Evolutionary conservation across 1,140 invertebrate genomes (phyloP).

Genomic region (Calliphora vicina): DNA sequence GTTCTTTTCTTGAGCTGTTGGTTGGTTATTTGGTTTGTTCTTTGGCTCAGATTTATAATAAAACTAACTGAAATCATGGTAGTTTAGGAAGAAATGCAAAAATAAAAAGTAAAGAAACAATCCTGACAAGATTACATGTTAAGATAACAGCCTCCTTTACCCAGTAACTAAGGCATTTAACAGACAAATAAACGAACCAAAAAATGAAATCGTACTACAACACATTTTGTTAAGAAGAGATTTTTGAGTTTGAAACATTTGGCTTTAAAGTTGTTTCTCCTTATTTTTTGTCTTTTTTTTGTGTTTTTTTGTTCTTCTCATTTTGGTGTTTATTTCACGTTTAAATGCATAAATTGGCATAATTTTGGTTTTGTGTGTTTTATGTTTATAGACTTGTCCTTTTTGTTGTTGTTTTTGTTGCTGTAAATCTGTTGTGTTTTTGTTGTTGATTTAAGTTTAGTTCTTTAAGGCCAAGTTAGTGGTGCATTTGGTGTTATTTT

Average conservation of each 20-base stretch:
- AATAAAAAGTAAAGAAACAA: background rate
- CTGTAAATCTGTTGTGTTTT: background rate
- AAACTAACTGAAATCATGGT: conserved; percentile 23
- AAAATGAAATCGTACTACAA: background rate
- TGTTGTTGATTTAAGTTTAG: background rate
- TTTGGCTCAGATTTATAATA: background rate
- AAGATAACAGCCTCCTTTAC: conserved; percentile 14
- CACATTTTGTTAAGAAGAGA: background rate
- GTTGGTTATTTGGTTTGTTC: background rate
- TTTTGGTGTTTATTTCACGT: conserved; percentile 21
- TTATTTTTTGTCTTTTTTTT: no score
- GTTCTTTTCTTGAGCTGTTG: background rate
- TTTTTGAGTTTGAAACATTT: background rate
- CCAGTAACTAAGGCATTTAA: background rate
- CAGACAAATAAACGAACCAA: background rate
- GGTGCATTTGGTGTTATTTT: conserved; percentile 5
- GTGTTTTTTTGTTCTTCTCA: no score
- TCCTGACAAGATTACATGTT: conserved; percentile 32
- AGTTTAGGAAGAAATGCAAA: background rate
- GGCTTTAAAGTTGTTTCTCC: no score
- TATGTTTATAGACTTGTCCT: conserved; percentile 12
- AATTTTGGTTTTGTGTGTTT: conserved; percentile 21
- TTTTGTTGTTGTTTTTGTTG: no score
- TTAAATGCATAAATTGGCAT: conserved; percentile 32
- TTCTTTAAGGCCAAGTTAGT: conserved; percentile 2